Base-by-base conservation (phyloP, 2,113 vertebrate genomes). In the Arothron firmamentum region DNA sequence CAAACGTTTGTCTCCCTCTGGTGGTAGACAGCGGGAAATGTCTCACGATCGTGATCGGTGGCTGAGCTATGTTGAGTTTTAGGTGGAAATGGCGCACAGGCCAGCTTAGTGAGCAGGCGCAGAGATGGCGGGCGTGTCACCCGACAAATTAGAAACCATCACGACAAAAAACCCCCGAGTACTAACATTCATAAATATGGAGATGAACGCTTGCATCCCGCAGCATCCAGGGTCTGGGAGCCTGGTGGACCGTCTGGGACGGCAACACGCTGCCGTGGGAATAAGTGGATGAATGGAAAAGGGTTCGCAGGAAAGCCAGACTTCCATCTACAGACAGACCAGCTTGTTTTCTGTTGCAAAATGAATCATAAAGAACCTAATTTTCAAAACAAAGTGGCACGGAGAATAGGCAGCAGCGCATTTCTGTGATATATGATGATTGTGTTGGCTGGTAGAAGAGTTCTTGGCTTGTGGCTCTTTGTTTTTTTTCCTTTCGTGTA, bases 361-460 rank as follows among this genome's bases (percentile, higher is more conserved):
- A 20, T 18, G 8, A 14, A 7, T 5, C 18, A 58, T 68, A 25
- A 67, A 67, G 28, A 1, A 47, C n/a, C 17, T 42, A 11, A 43
- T 53, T 19, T 34, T 12, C 52, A 18, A 48, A 34, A 73, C 14
- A 23, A 38, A 65, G 46, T 19, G 6, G 11, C 18, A 52, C 13
- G 19, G 12, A 52, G 53, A 58, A 38, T 12, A 17, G 48, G 7
- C 52, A 41, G 31, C 14, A 23, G 1, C 16, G n/a, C 28, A 65
- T 34, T 72, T 59, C 4, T 21, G 17, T 56, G 42, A 41, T 31
- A 65, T 50, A 66, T 59, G 1, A n/a, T 53, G 13, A 57, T 74
- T 42, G 10, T 38, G 28, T 58, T 5, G 4, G 7, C 3, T n/a
- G 38, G 34, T n/a, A 51, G 56, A 74, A 66, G 2, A 0, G 52